phyloP scores from a whole-genome alignment of 2,113 vertebrate species.

The Siphamia tubifer region DNA sequence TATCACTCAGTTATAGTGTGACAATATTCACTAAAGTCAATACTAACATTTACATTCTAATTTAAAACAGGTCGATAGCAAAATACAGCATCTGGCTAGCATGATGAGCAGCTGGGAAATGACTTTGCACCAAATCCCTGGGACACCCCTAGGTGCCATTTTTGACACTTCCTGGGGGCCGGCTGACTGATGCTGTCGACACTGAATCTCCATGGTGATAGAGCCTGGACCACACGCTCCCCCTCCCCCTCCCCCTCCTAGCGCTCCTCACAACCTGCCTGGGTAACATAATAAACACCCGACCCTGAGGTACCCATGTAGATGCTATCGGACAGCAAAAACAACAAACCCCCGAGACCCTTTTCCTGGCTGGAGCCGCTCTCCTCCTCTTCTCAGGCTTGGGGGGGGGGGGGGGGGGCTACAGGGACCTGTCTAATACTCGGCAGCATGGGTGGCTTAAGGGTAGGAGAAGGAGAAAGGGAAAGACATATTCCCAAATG shows the following conservation, averaged over 20 bases:
- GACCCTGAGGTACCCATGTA: constrained; percentile 76
- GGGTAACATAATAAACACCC: constrained; percentile 78
- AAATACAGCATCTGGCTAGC: constrained; percentile 50
- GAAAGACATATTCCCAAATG: constrained; percentile 29
- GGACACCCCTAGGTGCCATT: constrained; percentile 77
- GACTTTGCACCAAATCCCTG: constrained; percentile 75
- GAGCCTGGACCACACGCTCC: constrained; percentile 21
- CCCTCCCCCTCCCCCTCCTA: constrained; percentile 43
- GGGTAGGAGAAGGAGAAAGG: constrained; percentile 7
- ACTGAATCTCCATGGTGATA: constrained; percentile 61
- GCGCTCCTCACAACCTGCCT: constrained; percentile 56
- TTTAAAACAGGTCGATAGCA: background rate
- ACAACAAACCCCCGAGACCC: constrained; percentile 86
- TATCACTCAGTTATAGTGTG: no score
- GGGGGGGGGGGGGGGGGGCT: constrained; percentile 37
- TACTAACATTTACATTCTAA: background rate
- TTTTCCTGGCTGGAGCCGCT: constrained; percentile 90
- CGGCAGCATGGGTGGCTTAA: constrained; percentile 56
- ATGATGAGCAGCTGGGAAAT: constrained; percentile 52
- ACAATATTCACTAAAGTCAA: no score
- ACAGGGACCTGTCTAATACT: constrained; percentile 49
- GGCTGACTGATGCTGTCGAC: constrained; percentile 84
- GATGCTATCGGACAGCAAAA: constrained; percentile 86
- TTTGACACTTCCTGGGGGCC: constrained; percentile 85
- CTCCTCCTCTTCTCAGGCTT: constrained; percentile 69